Conservation (phyloP, 2,888 invertebrate species). For the Masnerella sp. region DNA sequence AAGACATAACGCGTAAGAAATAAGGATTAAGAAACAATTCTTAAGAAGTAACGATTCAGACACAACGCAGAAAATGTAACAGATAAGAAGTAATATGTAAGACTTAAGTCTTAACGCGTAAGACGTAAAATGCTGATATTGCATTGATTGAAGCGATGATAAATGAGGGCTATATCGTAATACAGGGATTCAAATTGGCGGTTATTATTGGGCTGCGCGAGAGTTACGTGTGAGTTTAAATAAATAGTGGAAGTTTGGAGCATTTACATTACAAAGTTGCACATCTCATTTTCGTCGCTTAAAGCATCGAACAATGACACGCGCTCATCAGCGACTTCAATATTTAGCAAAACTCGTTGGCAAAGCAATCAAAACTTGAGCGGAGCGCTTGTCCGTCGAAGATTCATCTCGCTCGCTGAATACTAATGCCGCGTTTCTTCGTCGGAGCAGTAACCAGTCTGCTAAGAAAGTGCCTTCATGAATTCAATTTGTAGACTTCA, state of each 20-base stretch:
- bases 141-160: constrained; percentile 17
- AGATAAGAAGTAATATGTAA: too few species aligned
- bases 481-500: constrained; percentile 62
- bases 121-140: too few species aligned
- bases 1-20: too few species aligned
- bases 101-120: too few species aligned
- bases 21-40: too few species aligned
- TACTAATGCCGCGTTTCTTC: constrained; percentile 67
- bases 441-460: constrained; percentile 36
- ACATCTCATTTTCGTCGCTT: constrained; percentile 54
- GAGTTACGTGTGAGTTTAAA: constrained; percentile 45
- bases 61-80: too few species aligned
- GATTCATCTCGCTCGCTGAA: constrained; percentile 69
- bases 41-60: too few species aligned
- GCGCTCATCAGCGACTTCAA: constrained; percentile 73
- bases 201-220: constrained; percentile 13
- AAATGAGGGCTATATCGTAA: constrained; percentile 11
- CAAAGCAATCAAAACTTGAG: constrained; percentile 76
- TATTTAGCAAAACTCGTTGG: constrained; percentile 76
- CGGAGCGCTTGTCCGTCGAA: constrained; percentile 69
- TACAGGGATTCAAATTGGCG: constrained; percentile 27
- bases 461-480: constrained; percentile 67
- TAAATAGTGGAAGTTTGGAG: constrained; percentile 49
- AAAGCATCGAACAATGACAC: constrained; percentile 56
- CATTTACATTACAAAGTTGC: constrained; percentile 55